phyloP scores from a whole-genome alignment of 2,888 invertebrate species.

The Drosophila pegasa region DNA sequence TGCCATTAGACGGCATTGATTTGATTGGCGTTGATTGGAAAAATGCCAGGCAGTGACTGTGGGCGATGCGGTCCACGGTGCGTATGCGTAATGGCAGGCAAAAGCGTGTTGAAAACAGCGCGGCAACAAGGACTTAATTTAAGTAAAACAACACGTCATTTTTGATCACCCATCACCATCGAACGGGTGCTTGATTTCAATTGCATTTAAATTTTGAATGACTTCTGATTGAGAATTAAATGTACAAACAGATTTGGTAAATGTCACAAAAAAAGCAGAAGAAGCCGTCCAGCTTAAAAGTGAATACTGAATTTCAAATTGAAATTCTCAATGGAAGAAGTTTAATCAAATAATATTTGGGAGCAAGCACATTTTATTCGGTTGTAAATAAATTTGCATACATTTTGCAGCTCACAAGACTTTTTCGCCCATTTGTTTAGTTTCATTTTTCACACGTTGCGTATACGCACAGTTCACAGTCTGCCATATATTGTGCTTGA shows the following conservation, averaged over 20 bases:
- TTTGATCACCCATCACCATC: neutral
- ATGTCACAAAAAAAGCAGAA: neutral
- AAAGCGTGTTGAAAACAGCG: neutral
- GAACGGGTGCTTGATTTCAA: neutral
- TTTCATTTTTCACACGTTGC: slow-evolving; percentile 17
- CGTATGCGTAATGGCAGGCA: slow-evolving; percentile 49
- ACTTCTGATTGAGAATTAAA: neutral
- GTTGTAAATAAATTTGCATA: neutral
- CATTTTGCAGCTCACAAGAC: neutral
- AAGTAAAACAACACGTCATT: neutral
- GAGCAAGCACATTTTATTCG: slow-evolving; percentile 5
- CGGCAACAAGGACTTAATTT: neutral
- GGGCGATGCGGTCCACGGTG: slow-evolving; percentile 29
- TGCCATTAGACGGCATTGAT: slow-evolving; percentile 82
- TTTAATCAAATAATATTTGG: slow-evolving; percentile 2
- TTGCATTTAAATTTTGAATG: slow-evolving; percentile 13
- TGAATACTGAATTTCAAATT: neutral
- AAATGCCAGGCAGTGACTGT: slow-evolving; percentile 44
- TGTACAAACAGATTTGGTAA: neutral
- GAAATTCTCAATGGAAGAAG: neutral
- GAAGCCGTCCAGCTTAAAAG: neutral
- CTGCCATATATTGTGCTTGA: slow-evolving; percentile 18
- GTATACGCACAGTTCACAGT: slow-evolving; percentile 45
- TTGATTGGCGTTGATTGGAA: slow-evolving; percentile 83
- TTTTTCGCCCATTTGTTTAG: no score